Percentiles rank a stretch among this genome's conserved stretches.
Evolutionary conservation across 2,797 vertebrate species (phyloP).

Genomic region (Sciurus carolinensis): DNA sequence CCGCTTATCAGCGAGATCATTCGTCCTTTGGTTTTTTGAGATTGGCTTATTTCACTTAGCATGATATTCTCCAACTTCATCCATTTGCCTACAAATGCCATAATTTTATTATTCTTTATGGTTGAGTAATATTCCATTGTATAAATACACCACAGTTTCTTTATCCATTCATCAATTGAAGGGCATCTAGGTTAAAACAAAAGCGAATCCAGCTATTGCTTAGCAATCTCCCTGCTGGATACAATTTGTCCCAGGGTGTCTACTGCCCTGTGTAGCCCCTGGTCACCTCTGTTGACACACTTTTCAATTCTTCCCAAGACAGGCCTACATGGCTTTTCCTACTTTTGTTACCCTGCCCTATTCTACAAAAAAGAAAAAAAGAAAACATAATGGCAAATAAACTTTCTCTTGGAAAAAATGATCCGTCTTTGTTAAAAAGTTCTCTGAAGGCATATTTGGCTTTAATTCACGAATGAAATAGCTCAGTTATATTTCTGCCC

Average conservation of each 20-base stretch:
- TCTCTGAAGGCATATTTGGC: neutral
- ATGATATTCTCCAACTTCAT: too few species aligned
- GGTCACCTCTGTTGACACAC: neutral
- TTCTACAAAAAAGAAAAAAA: neutral
- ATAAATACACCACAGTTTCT: too few species aligned
- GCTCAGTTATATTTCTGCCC: neutral
- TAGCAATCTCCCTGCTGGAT: neutral
- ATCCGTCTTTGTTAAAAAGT: neutral
- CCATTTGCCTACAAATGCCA: too few species aligned
- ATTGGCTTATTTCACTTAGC: too few species aligned
- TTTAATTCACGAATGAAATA: neutral
- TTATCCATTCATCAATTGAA: too few species aligned
- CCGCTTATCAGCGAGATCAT: too few species aligned
- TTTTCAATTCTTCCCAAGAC: neutral
- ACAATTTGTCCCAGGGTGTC: neutral
- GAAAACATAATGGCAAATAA: neutral
- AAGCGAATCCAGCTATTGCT: constrained; percentile 15
- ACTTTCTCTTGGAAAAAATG: neutral
- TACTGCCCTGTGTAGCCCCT: too few species aligned
- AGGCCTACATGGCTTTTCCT: neutral
- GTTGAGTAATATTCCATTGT: too few species aligned
- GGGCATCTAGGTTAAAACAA: neutral
- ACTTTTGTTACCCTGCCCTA: neutral
- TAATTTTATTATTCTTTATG: too few species aligned
- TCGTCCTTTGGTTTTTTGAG: too few species aligned